Conservation (phyloP, 2,797 vertebrate species). For the Sebastes elongatus region DNA sequence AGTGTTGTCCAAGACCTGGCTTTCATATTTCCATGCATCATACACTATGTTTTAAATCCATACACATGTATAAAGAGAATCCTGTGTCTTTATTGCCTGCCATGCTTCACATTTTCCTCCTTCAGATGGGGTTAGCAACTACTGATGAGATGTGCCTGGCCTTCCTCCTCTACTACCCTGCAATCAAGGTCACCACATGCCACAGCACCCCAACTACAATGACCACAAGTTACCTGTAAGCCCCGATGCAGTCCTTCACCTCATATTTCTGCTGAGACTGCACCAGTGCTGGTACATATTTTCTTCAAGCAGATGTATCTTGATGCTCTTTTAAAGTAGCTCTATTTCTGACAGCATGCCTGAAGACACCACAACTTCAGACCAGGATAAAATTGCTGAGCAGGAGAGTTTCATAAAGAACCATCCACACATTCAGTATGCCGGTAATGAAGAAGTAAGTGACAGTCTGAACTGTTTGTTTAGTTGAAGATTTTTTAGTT, state of each 20-base stretch:
- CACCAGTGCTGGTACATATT: not conserved
- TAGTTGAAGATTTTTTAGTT: not conserved
- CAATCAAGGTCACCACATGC: conserved; percentile 57
- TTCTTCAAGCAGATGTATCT: not conserved
- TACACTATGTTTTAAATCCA: not conserved
- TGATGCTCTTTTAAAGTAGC: not conserved
- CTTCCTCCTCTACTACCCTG: conserved; percentile 81
- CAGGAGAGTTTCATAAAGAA: conserved; percentile 67
- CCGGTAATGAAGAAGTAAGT: conserved; percentile 51
- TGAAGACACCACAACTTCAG: not conserved
- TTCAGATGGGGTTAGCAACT: conserved; percentile 74
- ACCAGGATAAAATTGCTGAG: conserved; percentile 23
- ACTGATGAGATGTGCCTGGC: conserved; percentile 81
- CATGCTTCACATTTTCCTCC: not conserved
- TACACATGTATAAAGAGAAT: not conserved
- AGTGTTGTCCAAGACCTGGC: not conserved
- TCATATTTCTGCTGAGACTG: not conserved
- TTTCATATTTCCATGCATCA: not conserved
- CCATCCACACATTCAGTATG: conserved; percentile 20
- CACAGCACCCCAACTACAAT: conserved; percentile 59
- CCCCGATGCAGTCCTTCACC: not conserved
- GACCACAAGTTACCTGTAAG: conserved; percentile 46
- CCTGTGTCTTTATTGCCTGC: not conserved
- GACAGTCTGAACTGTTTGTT: not conserved
- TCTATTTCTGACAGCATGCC: conserved; percentile 34